Evolutionary conservation across 53 echinoderm and acorn worm genomes (phyloP).

Genomic region (Echinarachnius parma): DNA sequence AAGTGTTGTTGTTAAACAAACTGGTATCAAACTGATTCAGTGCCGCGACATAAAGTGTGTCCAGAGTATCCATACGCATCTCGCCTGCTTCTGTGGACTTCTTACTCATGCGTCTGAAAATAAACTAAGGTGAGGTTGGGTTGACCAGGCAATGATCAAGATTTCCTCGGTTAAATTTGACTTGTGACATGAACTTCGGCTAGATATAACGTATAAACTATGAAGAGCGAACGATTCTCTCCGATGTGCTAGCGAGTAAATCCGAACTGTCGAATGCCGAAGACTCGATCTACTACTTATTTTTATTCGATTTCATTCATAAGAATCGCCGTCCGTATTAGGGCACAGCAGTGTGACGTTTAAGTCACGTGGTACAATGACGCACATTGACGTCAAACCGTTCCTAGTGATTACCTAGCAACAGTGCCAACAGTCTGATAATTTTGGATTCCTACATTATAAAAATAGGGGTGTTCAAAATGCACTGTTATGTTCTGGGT

Average conservation of each 20-base stretch:
- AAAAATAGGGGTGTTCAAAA: slow-evolving; percentile 8
- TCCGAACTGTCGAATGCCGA: slow-evolving; percentile 79
- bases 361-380: slow-evolving; percentile 45
- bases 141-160: slow-evolving; percentile 36
- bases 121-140: slow-evolving; percentile 22
- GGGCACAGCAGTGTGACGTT: slow-evolving; percentile 61
- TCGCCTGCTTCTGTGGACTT: slow-evolving; percentile 74
- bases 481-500: no score
- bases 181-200: slow-evolving; percentile 37
- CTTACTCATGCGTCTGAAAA: slow-evolving; percentile 71
- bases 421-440: slow-evolving; percentile 44
- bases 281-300: slow-evolving; percentile 26
- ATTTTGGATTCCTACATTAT: slow-evolving; percentile 31
- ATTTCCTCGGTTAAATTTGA: slow-evolving; percentile 32
- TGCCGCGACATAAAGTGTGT: slow-evolving; percentile 85
- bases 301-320: slow-evolving; percentile 68
- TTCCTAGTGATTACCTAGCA: slow-evolving; percentile 35
- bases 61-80: slow-evolving; percentile 99
- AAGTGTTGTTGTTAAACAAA: slow-evolving; percentile 50
- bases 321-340: slow-evolving; percentile 42
- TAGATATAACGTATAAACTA: slow-evolving; percentile 11
- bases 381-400: slow-evolving; percentile 80
- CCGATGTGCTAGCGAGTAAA: slow-evolving; percentile 73
- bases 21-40: slow-evolving; percentile 84
- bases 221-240: slow-evolving; percentile 55